Evolutionary conservation across 2,797 vertebrate genomes (phyloP).

Genomic region (Thunnus albacares): DNA sequence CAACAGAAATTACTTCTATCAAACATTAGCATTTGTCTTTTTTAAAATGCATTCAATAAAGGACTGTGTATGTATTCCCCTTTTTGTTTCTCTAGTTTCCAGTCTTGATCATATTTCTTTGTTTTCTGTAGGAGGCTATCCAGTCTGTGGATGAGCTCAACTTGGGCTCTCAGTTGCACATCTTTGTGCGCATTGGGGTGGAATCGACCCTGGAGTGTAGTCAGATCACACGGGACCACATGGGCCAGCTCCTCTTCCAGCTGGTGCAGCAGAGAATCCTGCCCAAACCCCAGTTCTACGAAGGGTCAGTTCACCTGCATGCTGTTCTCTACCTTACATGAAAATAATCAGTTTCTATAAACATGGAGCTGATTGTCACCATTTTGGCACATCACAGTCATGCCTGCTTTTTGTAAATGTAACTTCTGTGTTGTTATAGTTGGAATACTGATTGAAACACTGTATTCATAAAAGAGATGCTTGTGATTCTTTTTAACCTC

Average conservation of each 20-base stretch:
- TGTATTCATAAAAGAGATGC: no score
- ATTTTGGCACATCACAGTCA: neutral
- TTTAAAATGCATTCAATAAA: no score
- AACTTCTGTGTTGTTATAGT: neutral
- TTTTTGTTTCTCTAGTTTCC: no score
- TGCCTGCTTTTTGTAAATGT: neutral
- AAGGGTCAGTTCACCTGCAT: conserved; percentile 87
- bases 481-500: no score
- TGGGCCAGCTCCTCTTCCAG: conserved; percentile 95
- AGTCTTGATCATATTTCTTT: neutral
- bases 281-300: conserved; percentile 92
- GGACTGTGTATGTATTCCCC: neutral
- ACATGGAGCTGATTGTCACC: neutral
- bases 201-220: conserved; percentile 97
- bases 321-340: neutral
- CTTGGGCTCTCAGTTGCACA: conserved; percentile 85
- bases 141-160: conserved; percentile 96
- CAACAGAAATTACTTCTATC: no score
- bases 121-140: conserved; percentile 90
- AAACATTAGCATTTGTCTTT: no score
- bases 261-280: conserved; percentile 91
- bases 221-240: conserved; percentile 96
- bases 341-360: neutral
- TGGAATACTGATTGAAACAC: no score
- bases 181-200: conserved; percentile 94